Conservation (phyloP, 2,888 invertebrate genomes). For the Octonoba sinensis region DNA sequence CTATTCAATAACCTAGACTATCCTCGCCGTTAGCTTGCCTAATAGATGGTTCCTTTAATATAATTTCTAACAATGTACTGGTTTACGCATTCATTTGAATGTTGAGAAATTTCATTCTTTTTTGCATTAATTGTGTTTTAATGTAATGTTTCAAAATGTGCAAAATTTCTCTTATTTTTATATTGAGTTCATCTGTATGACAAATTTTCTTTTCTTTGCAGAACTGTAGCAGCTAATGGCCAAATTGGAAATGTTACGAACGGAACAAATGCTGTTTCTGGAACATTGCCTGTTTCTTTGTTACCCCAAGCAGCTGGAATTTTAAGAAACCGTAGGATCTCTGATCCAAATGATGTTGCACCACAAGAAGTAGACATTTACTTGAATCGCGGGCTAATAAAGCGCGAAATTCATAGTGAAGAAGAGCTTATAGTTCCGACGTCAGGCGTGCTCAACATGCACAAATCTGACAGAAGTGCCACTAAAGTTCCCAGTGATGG, state of each 20-base stretch:
- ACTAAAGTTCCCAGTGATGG: constrained; percentile 16
- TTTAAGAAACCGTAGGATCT: constrained; percentile 18
- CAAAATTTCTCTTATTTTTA: no score
- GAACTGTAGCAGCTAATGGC: constrained; percentile 21
- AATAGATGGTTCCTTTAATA: no score
- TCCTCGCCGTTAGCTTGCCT: no score
- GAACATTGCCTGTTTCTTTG: constrained; percentile 15
- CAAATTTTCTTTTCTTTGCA: neutral
- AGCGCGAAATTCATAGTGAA: constrained; percentile 23
- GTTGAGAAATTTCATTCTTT: no score
- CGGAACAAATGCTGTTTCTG: neutral
- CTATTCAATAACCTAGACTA: no score
- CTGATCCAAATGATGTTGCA: constrained; percentile 30
- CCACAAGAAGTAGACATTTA: constrained; percentile 51
- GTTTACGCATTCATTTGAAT: no score
- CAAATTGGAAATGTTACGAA: constrained; percentile 13
- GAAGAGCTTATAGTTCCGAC: constrained; percentile 32
- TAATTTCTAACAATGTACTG: no score
- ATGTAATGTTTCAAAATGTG: no score
- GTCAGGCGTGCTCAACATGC: constrained; percentile 17
- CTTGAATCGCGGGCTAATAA: constrained; percentile 29
- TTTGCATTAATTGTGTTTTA: no score
- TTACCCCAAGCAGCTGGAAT: constrained; percentile 33
- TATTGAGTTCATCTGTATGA: no score
- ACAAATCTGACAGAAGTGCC: constrained; percentile 15